phyloP scores from a whole-genome alignment of 1,140 invertebrate species.

The Tetramorium parvispinum region DNA sequence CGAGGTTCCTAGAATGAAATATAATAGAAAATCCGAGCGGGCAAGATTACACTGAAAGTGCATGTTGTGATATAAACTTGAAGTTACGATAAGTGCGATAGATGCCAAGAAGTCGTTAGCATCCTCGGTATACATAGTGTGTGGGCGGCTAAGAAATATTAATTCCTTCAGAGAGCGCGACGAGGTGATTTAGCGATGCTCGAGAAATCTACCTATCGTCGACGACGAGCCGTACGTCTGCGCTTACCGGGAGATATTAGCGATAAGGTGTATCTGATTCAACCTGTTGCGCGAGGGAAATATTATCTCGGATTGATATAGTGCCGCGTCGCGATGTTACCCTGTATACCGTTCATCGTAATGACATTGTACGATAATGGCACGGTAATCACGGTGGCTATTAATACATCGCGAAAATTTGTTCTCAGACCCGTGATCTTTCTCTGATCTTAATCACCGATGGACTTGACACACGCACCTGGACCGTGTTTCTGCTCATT shows the following conservation, averaged over 20 bases:
- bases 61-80: constrained; percentile 9
- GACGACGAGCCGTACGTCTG: constrained; percentile 47
- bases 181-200: constrained; percentile 68
- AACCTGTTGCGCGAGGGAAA: constrained; percentile 67
- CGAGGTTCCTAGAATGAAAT: not conserved
- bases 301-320: constrained; percentile 75
- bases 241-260: constrained; percentile 70
- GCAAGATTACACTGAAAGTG: not conserved
- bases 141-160: constrained; percentile 56
- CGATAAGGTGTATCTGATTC: constrained; percentile 73
- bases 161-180: constrained; percentile 46
- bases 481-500: constrained; percentile 4
- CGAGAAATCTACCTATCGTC: constrained; percentile 70
- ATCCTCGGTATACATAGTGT: constrained; percentile 28
- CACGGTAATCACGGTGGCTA: constrained; percentile 70
- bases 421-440: constrained; percentile 64
- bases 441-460: constrained; percentile 50
- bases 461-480: constrained; percentile 24
- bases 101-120: constrained; percentile 39
- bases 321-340: constrained; percentile 69
- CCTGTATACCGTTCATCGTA: constrained; percentile 70
- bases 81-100: constrained; percentile 45
- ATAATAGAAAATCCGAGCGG: not conserved
- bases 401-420: constrained; percentile 74
- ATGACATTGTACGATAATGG: constrained; percentile 75